These are phyloP conservation scores for Heliconius hortense DNA, from an alignment of 2,888 invertebrate genomes.

Conservation along the genomic window DNA sequence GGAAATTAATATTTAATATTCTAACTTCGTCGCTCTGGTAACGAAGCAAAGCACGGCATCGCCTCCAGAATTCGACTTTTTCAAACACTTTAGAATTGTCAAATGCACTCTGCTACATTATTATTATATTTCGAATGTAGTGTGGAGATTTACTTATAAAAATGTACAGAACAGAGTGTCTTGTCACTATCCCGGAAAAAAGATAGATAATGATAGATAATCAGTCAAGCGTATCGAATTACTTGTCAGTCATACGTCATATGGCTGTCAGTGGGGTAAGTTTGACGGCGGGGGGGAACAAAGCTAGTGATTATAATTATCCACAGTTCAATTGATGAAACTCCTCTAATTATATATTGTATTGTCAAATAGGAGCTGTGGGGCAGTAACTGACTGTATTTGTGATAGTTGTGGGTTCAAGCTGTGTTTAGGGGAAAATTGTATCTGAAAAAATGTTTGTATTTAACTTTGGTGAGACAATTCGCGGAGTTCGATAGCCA, in stretches of 20 bases:
- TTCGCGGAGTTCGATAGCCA: no score
- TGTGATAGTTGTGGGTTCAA: background rate
- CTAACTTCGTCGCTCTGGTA: no score
- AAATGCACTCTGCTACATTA: no score
- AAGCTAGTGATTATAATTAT: slow-evolving; percentile 9
- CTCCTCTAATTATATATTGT: slow-evolving; percentile 4
- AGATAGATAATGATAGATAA: background rate
- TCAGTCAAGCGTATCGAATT: background rate
- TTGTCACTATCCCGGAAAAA: background rate
- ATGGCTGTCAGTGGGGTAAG: background rate
- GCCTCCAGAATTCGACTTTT: no score
- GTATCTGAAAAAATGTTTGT: no score
- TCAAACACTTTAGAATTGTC: no score
- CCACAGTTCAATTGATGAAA: slow-evolving; percentile 4
- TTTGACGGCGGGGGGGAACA: background rate
- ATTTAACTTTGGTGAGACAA: no score
- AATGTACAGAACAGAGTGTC: background rate
- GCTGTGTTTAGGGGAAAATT: background rate
- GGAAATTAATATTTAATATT: no score
- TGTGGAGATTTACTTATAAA: background rate
- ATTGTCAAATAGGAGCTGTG: background rate
- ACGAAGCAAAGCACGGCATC: no score
- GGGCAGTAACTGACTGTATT: background rate
- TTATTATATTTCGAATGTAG: no score
- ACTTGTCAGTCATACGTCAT: slow-evolving; percentile 20